Percentiles rank a stretch among this genome's conserved stretches.
phyloP scores from a whole-genome alignment of 2,888 invertebrate species.

The Venusia cambrica region DNA sequence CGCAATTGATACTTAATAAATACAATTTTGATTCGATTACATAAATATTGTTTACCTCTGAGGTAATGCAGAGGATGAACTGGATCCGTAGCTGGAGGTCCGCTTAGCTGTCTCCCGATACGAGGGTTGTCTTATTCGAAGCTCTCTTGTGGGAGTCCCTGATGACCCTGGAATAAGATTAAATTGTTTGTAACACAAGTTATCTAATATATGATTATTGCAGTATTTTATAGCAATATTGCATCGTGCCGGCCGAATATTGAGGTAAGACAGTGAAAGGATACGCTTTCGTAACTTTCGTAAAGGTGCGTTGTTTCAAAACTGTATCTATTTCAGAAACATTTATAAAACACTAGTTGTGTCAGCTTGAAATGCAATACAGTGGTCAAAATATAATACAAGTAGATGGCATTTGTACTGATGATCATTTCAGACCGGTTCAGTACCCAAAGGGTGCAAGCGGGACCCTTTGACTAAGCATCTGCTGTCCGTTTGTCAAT shows the following conservation, averaged over 20 bases:
- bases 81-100: slow-evolving; percentile 72
- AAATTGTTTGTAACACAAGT: background rate
- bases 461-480: too few relatives aligned
- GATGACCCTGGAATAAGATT: slow-evolving; percentile 57
- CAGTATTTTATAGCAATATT: slow-evolving; percentile 17
- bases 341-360: slow-evolving; percentile 23
- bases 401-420: too few relatives aligned
- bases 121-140: slow-evolving; percentile 77
- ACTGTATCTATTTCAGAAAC: slow-evolving; percentile 26
- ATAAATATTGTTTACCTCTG: slow-evolving; percentile 58
- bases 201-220: slow-evolving; percentile 12
- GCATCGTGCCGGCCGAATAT: too few relatives aligned
- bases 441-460: too few relatives aligned
- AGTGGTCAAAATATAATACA: too few relatives aligned
- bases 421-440: too few relatives aligned
- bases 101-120: slow-evolving; percentile 74
- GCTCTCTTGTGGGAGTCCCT: slow-evolving; percentile 76
- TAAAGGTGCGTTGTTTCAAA: slow-evolving; percentile 19
- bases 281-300: slow-evolving; percentile 31
- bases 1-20: too few relatives aligned
- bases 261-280: slow-evolving; percentile 38
- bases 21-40: too few relatives aligned
- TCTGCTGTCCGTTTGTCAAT: too few relatives aligned
- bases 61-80: slow-evolving; percentile 66
- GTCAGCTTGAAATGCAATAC: too few relatives aligned